phyloP scores from a whole-genome alignment of 2,888 invertebrate genomes.

The Luperina testacea region DNA sequence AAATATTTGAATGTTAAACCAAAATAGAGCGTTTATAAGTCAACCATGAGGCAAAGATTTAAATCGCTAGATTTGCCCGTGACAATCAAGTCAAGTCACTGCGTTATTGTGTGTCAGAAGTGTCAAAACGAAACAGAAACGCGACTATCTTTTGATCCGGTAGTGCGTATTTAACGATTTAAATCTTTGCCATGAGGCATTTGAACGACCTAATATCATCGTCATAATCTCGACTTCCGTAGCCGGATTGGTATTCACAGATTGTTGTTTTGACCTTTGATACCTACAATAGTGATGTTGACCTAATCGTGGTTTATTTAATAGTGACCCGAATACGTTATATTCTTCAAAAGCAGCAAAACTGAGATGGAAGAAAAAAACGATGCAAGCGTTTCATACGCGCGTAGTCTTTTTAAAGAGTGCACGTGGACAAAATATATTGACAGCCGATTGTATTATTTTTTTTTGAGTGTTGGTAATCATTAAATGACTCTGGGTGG shows the following conservation, averaged over 20 bases:
- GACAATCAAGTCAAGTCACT: background rate
- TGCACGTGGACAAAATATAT: background rate
- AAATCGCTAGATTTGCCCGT: background rate
- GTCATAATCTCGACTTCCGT: no score
- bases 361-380: background rate
- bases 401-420: no score
- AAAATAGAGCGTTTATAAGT: conserved; percentile 4
- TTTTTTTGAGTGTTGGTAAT: no score
- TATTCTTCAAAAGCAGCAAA: background rate
- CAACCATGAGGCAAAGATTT: background rate
- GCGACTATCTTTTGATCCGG: background rate
- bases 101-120: background rate
- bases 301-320: no score
- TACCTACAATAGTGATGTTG: no score
- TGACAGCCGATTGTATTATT: no score
- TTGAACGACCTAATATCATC: background rate
- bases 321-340: background rate
- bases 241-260: no score
- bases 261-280: no score
- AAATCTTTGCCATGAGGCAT: background rate
- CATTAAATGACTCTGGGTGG: no score
- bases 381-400: no score
- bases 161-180: background rate
- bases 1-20: conserved; percentile 17
- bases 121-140: background rate